Evolutionary conservation across 2,797 vertebrate species (phyloP).

Genomic region (Smutsia temminckii): DNA sequence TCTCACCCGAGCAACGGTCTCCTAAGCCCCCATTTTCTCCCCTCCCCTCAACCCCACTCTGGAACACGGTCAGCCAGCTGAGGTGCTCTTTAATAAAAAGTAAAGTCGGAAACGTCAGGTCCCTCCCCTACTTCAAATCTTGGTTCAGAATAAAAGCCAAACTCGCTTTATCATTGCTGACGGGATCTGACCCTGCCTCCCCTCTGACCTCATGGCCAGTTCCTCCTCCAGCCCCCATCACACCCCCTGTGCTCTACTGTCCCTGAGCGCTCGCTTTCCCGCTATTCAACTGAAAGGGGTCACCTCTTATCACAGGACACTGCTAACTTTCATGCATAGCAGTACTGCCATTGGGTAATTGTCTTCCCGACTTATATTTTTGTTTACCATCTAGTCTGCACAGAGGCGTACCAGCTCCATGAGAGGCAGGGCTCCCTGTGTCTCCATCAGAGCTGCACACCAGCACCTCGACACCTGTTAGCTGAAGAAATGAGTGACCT

Average conservation of each 20-base stretch:
- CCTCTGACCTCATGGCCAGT: background rate
- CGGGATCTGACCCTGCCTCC: background rate
- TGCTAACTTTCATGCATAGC: fast-evolving
- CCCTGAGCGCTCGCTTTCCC: background rate
- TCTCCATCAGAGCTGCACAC: background rate
- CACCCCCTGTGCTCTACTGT: background rate
- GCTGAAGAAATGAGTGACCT: background rate
- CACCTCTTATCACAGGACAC: background rate
- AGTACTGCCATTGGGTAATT: background rate
- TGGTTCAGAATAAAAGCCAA: background rate
- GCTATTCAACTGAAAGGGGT: background rate
- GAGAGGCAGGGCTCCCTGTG: background rate
- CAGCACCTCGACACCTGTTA: background rate
- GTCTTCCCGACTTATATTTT: background rate
- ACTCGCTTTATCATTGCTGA: background rate
- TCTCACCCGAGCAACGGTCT: background rate
- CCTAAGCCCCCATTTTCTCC: background rate
- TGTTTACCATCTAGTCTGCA: background rate
- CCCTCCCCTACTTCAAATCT: background rate
- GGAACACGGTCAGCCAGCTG: background rate
- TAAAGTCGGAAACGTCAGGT: background rate
- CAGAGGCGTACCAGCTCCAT: fast-evolving
- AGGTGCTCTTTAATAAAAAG: background rate
- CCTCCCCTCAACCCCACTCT: fast-evolving
- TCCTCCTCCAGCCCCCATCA: too few relatives aligned